A percentile compares a stretch with the other conserved stretches of the same genome.
Conservation (phyloP, 2,888 invertebrate genomes). For the Andrena chrysosceles region DNA sequence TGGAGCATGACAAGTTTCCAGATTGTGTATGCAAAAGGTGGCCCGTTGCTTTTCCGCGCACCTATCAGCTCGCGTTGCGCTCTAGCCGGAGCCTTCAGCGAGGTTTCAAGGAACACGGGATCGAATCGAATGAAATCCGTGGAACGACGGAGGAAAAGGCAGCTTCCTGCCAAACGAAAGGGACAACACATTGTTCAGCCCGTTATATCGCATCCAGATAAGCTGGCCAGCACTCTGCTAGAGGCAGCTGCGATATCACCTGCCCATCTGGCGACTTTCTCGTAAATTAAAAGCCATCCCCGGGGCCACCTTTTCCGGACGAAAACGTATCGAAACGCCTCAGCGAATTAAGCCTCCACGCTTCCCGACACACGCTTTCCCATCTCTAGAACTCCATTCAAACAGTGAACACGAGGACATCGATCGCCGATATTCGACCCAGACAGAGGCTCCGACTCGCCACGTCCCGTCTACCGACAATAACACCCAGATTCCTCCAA, state of each 20-base stretch:
- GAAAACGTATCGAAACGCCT: constrained; percentile 20
- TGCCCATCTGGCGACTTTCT: constrained; percentile 72
- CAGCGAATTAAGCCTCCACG: background rate
- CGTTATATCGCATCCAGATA: constrained; percentile 21
- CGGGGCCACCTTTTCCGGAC: constrained; percentile 34
- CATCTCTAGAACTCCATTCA: background rate
- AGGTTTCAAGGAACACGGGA: background rate
- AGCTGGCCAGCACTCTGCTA: constrained; percentile 32
- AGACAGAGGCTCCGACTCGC: background rate
- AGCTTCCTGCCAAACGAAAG: background rate
- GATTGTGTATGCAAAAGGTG: constrained; percentile 70
- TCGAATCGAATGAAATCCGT: background rate
- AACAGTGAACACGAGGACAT: background rate
- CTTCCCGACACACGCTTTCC: background rate
- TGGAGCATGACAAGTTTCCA: constrained; percentile 75
- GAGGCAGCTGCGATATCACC: constrained; percentile 78
- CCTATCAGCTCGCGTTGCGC: constrained; percentile 14
- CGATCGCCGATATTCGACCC: background rate
- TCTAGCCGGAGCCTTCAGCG: background rate
- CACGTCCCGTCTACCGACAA: background rate
- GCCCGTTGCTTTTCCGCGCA: constrained; percentile 62
- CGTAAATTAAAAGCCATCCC: constrained; percentile 61
- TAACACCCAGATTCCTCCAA: background rate
- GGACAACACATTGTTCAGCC: constrained; percentile 8
- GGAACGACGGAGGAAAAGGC: background rate